phyloP scores from a whole-genome alignment of 2,888 invertebrate species.

The Drosophila subquinaria region DNA sequence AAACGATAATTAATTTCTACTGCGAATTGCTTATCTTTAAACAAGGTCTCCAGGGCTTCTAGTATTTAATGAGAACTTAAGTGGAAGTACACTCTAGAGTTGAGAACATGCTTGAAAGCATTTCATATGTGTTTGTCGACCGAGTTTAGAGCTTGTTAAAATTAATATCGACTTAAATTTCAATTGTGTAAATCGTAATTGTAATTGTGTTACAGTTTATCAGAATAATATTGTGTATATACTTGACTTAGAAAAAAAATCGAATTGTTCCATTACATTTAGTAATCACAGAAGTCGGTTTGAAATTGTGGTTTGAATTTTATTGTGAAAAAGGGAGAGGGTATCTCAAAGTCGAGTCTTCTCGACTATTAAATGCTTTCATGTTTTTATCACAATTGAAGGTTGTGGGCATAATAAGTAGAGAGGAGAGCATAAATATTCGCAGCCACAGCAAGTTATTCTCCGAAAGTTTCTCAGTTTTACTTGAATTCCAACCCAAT shows the following conservation, averaged over 20 bases:
- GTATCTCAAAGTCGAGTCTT: not conserved
- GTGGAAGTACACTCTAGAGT: not conserved
- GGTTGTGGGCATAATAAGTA: not conserved
- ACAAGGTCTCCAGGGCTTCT: not conserved
- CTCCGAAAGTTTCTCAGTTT: not conserved
- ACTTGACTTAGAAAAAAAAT: not conserved
- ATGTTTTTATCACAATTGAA: not conserved
- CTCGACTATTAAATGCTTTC: not conserved
- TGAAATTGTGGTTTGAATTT: not conserved
- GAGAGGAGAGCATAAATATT: not conserved
- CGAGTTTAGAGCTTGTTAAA: not conserved
- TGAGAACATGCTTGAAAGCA: not conserved
- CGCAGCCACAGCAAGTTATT: not conserved
- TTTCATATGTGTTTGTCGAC: not conserved
- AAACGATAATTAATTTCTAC: not conserved
- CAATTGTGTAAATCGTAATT: not conserved
- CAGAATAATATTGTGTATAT: not conserved
- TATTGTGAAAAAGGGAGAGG: not conserved
- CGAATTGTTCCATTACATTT: not conserved
- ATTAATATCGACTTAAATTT: not conserved
- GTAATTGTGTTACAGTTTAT: not conserved
- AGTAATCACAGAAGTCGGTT: not conserved
- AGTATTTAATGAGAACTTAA: not conserved
- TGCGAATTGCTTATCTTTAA: not conserved
- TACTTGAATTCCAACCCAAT: not conserved